Evolutionary conservation across 2,113 vertebrate species (phyloP).

Genomic region (Pituophis catenifer): DNA sequence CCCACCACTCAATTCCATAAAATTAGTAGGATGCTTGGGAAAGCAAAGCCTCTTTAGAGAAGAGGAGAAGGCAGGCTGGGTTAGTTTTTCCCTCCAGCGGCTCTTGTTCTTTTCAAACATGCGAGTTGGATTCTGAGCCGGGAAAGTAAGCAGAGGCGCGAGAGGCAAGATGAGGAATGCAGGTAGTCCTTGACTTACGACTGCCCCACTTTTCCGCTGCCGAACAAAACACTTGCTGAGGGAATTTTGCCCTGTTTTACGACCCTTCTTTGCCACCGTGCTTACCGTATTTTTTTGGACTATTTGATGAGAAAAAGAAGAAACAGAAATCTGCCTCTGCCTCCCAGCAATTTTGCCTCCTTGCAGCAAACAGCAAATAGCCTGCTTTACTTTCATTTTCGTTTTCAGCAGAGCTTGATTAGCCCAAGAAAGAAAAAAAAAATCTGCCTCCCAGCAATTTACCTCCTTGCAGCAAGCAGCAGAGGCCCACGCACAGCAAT

Average conservation of each 20-base stretch:
- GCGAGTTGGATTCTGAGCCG: not conserved
- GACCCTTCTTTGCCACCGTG: no score
- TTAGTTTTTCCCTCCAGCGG: not conserved
- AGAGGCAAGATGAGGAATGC: rapidly evolving
- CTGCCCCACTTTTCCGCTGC: not conserved
- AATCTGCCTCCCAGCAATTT: no score
- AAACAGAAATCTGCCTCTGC: no score
- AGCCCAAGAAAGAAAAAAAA: no score
- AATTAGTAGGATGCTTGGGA: not conserved
- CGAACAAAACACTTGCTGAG: not conserved
- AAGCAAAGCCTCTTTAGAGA: not conserved
- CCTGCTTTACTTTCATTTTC: no score
- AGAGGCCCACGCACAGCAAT: no score
- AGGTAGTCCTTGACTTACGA: not conserved
- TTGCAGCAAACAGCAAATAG: no score
- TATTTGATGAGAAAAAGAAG: no score
- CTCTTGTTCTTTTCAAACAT: not conserved
- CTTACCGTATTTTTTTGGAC: no score
- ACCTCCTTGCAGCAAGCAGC: no score
- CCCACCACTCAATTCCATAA: not conserved
- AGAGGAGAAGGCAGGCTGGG: not conserved
- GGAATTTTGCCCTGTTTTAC: not conserved
- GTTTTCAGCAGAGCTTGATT: no score
- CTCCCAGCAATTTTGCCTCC: no score
- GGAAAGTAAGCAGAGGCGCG: not conserved